Conservation (phyloP, 2,888 invertebrate genomes). For the Tryphoninae sp. region DNA sequence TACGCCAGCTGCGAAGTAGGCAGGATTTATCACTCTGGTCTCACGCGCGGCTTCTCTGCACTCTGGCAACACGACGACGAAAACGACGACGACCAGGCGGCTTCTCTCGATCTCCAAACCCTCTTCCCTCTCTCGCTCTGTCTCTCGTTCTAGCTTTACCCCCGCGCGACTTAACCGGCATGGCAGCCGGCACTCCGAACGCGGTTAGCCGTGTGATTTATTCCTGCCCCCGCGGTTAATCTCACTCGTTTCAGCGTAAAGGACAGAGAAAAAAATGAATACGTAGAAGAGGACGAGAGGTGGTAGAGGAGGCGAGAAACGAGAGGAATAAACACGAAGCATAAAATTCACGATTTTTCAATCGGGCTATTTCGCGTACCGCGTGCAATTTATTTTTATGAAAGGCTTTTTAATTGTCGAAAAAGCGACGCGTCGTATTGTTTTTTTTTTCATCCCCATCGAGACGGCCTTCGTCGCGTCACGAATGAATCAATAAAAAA, state of each 20-base stretch:
- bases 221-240: conserved; percentile 65
- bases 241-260: conserved; percentile 62
- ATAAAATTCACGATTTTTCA: conserved; percentile 49
- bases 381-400: conserved; percentile 16
- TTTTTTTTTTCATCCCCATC: conserved; percentile 1
- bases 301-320: conserved; percentile 12
- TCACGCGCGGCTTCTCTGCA: conserved; percentile 55
- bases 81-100: conserved; percentile 56
- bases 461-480: neutral
- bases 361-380: conserved; percentile 32
- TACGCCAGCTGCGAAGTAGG: conserved; percentile 66
- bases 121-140: conserved; percentile 49
- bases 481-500: neutral
- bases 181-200: conserved; percentile 61
- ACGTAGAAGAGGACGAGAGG: conserved; percentile 21
- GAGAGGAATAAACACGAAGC: conserved; percentile 52
- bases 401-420: conserved; percentile 4
- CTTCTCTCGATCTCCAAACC: conserved; percentile 53
- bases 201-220: conserved; percentile 66
- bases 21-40: conserved; percentile 64
- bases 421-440: neutral
- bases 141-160: conserved; percentile 52
- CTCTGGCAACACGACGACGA: conserved; percentile 54
- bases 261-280: conserved; percentile 39
- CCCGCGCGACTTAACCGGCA: conserved; percentile 54